Evolutionary conservation across 2,113 vertebrate genomes (phyloP), one percentile per base, ranked within the genome.

Genomic region (Poeciliopsis turrubarensis): DNA sequence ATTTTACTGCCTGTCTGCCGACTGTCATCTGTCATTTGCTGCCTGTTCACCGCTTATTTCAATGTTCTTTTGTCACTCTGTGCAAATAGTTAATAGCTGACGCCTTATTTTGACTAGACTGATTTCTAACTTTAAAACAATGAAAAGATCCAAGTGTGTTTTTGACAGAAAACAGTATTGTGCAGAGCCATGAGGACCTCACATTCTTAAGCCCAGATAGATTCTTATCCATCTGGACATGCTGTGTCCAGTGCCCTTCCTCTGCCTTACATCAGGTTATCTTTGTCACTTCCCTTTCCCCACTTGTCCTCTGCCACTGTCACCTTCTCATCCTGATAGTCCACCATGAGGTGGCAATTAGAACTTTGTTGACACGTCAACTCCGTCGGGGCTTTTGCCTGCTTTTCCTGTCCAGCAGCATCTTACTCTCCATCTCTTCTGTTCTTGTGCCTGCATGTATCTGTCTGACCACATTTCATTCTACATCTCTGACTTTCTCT

Each of bases 301-400:
- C 30, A 54, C 66, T 65, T 72, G 32, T 69, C 64, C 78, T 39
- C 44, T 30, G 62, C 68, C 4, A 1, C 34, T 66, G 54, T 76
- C 75, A 39, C 60, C 75, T 32, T 62, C 51, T 71, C 64, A 62
- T 44, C 41, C 60, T 8, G 30, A 77, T 75, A 14, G 57, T 72
- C 66, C 78, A 77, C 75, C 63, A 51, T 73, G 70, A 87, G 72
- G 82, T 69, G 51, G 75, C 81, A 86, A 85, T 88, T 86, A 82
- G 64, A 75, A 77, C 68, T 73, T 64, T 86, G 83, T 86, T 85
- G 86, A 83, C 79, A 87, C 31, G 3, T 26, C 65, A 26, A 57
- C 44, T 81, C 75, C 70, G 19, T 78, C 12, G 75, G 75, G 84
- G 62, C 67, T n/a, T 75, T n/a, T 0, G 17, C 31, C 80, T 72